These are phyloP conservation scores for Sus scrofa DNA, from an alignment of 2,113 vertebrate genomes.

Conservation along the genomic window DNA sequence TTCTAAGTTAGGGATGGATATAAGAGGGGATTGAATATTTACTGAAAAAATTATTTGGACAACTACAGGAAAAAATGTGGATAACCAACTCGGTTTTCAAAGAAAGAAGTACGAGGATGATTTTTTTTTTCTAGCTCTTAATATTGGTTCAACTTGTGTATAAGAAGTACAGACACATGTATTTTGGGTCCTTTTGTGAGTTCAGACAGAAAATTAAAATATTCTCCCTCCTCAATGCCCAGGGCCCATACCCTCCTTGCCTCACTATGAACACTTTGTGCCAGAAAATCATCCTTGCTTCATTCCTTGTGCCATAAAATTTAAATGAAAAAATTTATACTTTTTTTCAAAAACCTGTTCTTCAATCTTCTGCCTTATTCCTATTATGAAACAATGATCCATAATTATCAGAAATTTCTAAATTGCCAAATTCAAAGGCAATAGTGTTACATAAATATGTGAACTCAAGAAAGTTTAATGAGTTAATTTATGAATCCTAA, in stretches of 20 bases:
- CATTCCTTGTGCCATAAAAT: neutral
- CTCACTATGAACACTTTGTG: neutral
- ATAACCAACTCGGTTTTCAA: neutral
- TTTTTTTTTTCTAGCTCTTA: neutral
- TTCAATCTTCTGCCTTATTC: slow-evolving; percentile 4
- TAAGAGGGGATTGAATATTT: neutral
- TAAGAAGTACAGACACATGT: neutral
- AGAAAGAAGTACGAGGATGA: neutral
- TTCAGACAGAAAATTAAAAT: neutral
- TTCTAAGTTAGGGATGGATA: neutral
- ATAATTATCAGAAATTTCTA: neutral
- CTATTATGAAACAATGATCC: neutral
- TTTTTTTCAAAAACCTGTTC: neutral
- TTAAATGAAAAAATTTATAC: neutral
- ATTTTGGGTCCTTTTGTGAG: neutral
- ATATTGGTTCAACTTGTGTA: neutral
- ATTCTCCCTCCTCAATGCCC: neutral
- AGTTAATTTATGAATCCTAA: neutral
- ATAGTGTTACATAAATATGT: neutral
- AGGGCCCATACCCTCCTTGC: neutral
- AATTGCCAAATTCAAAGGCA: slow-evolving; percentile 14
- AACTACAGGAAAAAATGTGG: neutral
- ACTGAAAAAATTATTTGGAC: slow-evolving; percentile 2
- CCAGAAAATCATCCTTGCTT: neutral
- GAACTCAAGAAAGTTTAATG: neutral